Percentiles rank a stretch among this genome's conserved stretches.
Conservation (phyloP, 2,113 vertebrate genomes). For the Plecturocebus donacophilus region DNA sequence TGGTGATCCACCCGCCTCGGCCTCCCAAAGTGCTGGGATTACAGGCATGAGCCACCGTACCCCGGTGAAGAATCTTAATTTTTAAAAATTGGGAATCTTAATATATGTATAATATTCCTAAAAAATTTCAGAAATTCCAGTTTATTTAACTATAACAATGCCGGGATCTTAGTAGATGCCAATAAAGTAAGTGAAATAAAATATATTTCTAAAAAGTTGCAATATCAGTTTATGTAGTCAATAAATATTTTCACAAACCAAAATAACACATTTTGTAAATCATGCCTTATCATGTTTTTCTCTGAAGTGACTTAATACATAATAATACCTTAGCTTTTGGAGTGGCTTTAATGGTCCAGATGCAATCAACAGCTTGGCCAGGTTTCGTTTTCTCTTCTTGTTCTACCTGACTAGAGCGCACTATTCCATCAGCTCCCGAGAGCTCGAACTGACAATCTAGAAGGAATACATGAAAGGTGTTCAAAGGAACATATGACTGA, state of each 20-base stretch:
- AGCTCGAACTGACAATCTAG: conserved; percentile 98
- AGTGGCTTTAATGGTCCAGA: conserved; percentile 98
- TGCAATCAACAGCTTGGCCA: conserved; percentile 97
- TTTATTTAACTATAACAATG: conserved; percentile 1
- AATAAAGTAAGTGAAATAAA: background rate
- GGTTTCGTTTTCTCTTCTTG: conserved; percentile 96
- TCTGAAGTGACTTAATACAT: background rate
- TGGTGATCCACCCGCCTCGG: no score
- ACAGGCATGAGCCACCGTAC: no score
- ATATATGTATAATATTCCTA: background rate
- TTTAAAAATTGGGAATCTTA: background rate
- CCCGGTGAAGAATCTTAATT: background rate
- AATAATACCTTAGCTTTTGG: conserved; percentile 93
- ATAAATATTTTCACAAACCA: conserved; percentile 18
- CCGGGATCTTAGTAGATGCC: background rate
- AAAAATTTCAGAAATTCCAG: background rate
- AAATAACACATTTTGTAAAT: conserved; percentile 42
- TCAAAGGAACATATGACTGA: conserved; percentile 82
- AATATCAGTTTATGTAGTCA: background rate
- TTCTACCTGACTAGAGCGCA: conserved; percentile 98
- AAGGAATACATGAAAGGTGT: conserved; percentile 72
- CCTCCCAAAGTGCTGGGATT: no score
- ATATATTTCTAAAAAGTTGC: background rate
- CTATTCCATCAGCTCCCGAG: conserved; percentile 94
- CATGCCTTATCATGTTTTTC: background rate